A percentile compares a stretch with the other conserved stretches of the same genome.
phyloP scores from a whole-genome alignment of 1,140 invertebrate genomes.

The Drosophila suzukii region DNA sequence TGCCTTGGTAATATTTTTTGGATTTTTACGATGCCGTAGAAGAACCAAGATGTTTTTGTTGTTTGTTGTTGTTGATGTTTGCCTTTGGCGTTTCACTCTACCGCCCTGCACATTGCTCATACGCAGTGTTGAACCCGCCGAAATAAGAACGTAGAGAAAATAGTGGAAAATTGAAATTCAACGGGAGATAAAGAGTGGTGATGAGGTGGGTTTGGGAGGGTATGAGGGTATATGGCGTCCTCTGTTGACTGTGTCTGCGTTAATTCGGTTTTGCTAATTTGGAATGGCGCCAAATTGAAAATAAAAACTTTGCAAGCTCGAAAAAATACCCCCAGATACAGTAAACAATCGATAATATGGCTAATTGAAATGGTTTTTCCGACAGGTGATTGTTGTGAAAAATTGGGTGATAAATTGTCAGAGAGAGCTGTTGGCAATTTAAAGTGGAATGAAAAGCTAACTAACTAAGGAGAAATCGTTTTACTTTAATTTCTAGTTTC shows the following conservation, averaged over 20 bases:
- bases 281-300: conserved; percentile 69
- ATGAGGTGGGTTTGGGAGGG: not conserved
- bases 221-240: not conserved
- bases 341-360: conserved; percentile 42
- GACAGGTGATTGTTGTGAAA: not conserved
- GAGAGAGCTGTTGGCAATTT: not conserved
- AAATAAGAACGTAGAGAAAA: conserved; percentile 33
- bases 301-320: conserved; percentile 60
- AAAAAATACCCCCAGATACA: conserved; percentile 46
- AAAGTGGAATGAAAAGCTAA: not conserved
- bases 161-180: conserved; percentile 72
- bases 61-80: conserved; percentile 27
- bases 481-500: not conserved
- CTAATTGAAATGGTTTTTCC: conserved; percentile 21
- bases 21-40: conserved; percentile 38
- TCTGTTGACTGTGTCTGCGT: conserved; percentile 44
- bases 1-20: conserved; percentile 51
- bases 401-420: not conserved
- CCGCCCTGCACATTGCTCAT: conserved; percentile 50
- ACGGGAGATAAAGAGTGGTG: conserved; percentile 50
- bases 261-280: conserved; percentile 77
- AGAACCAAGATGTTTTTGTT: conserved; percentile 22
- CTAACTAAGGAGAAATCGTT: not conserved
- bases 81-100: conserved; percentile 31
- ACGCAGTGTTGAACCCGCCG: conserved; percentile 48